Conservation (phyloP, 1,140 invertebrate genomes). For the Drosophila orosa region DNA sequence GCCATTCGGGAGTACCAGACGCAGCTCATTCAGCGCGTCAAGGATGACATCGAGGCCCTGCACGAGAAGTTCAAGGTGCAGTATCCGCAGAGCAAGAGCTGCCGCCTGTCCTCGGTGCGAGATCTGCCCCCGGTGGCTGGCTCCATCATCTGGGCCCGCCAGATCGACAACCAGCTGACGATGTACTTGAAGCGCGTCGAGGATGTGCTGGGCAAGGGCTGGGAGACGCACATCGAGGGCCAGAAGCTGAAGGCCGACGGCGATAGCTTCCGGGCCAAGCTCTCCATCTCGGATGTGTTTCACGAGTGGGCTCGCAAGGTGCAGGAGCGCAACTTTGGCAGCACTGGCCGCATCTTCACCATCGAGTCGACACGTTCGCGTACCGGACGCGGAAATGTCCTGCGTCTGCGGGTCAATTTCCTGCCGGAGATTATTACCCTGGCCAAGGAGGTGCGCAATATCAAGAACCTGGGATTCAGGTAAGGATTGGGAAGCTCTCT, state of each 20-base stretch:
- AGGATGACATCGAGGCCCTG: constrained; percentile 98
- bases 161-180: constrained; percentile 99
- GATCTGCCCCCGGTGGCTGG: constrained; percentile 98
- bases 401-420: constrained; percentile 98
- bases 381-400: constrained; percentile 93
- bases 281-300: constrained; percentile 98
- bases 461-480: constrained; percentile 97
- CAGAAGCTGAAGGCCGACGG: constrained; percentile 99
- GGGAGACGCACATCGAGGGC: constrained; percentile 99
- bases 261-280: constrained; percentile 97
- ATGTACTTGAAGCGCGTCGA: constrained; percentile 98
- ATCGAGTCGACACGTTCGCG: constrained; percentile 94
- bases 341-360: constrained; percentile 96
- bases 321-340: constrained; percentile 96
- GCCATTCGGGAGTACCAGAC: constrained; percentile 99
- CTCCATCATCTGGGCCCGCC: constrained; percentile 99
- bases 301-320: constrained; percentile 99
- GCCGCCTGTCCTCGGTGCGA: constrained; percentile 93
- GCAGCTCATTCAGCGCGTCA: constrained; percentile 98
- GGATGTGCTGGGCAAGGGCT: constrained; percentile 98
- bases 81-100: constrained; percentile 96
- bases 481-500: constrained; percentile 34
- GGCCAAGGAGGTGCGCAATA: constrained; percentile 98
- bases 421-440: constrained; percentile 99
- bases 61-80: constrained; percentile 99